These are phyloP conservation scores for Regulus satrapa DNA, from an alignment of 2,113 vertebrate genomes.

Conservation along the genomic window DNA sequence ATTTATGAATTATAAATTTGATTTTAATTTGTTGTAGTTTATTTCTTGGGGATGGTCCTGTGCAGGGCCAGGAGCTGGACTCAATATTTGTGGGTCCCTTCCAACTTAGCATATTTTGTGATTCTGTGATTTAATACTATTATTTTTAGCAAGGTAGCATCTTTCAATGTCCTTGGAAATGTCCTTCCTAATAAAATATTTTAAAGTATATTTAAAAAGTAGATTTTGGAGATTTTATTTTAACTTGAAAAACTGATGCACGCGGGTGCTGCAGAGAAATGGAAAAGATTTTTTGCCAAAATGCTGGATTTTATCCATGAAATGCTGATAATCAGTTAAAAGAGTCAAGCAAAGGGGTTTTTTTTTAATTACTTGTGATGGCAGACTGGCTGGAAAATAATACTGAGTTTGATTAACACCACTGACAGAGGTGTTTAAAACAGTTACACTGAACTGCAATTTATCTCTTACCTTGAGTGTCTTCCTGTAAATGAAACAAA, in stretches of 20 bases:
- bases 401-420: not conserved
- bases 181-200: not conserved
- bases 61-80: not conserved
- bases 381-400: not conserved
- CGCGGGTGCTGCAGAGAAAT: not conserved
- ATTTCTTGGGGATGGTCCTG: not conserved
- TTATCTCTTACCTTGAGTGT: not conserved
- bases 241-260: not conserved
- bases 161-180: not conserved
- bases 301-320: not conserved
- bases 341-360: not conserved
- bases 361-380: not conserved
- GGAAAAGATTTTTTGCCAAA: not conserved
- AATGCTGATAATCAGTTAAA: not conserved
- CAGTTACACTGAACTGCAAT: not conserved
- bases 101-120: not conserved
- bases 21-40: not conserved
- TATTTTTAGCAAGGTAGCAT: not conserved
- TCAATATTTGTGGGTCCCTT: not conserved
- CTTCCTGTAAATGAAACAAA: not conserved
- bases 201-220: not conserved
- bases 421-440: not conserved
- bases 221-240: not conserved
- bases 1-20: not conserved
- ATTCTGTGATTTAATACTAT: not conserved